Base-by-base conservation (phyloP, 2,797 vertebrate genomes). In the Intellagama lesueurii region DNA sequence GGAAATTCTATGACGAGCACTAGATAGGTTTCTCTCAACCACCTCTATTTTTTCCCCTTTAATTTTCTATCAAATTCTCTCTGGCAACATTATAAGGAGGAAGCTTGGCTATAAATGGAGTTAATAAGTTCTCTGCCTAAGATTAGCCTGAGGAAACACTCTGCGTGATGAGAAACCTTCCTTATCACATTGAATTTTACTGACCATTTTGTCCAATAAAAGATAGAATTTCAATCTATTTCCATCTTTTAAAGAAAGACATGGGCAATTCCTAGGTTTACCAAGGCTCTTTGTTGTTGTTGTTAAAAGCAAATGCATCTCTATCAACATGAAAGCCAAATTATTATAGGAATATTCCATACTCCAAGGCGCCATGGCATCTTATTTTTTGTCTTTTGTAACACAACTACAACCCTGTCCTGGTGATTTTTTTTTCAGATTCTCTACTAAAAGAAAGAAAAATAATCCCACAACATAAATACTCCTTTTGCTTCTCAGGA, bases 341-440 rank as follows among this genome's bases (percentile, higher is more conserved):
- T 5, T 87, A 16, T 86, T 87, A 19, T 35, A 93, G 60, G 72
- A 69, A 56, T 88, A 88, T 89, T 89, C 87, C 47, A 64, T 40
- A 26, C 2, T 81, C 87, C 49, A 66, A 72, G 35, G 28, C 40
- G 56, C 30, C 35, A 12, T 7, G 26, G 52, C 0, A 91, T 77
- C 76, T 77, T 87, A 77, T 28, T 89, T 87, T 81, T 72, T 64
- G 92, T 52, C n/a, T 90, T 93, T 82, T 49, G 79, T 83, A 60
- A 77, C 4, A 40, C 1, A 7, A 69, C 8, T 80, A 81, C 47
- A 30, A 69, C n/a, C 35, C 17, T 32, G 16, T 85, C 83, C 79
- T 85, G 14, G 16, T 87, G n/a, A 47, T 7, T 92, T 90, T 28
- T 81, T 40, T 40, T 40, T 3, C 86, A 60, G 0, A 6, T 83